Percentiles rank a stretch among this genome's conserved stretches.
These are phyloP conservation scores for Alauda arvensis DNA, from an alignment of 2,797 vertebrate species.

Conservation along the genomic window DNA sequence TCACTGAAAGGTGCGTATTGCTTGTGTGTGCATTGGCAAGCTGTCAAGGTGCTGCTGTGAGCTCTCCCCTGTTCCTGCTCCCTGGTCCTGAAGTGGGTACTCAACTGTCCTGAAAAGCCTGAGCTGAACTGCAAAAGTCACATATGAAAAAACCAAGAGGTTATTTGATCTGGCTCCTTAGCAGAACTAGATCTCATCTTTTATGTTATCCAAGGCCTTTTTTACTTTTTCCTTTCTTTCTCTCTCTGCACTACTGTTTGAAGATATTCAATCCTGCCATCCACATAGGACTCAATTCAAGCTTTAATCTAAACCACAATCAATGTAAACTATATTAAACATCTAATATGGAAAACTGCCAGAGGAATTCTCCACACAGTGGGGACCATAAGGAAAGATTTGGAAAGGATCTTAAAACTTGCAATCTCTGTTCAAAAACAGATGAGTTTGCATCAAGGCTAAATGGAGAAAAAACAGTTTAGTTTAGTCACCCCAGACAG, in stretches of 20 bases:
- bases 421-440: neutral
- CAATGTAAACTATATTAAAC: neutral
- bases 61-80: neutral
- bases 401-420: neutral
- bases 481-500: neutral
- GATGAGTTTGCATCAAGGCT: neutral
- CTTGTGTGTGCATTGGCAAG: slow-evolving; percentile 12
- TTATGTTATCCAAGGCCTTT: neutral
- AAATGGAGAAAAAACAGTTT: neutral
- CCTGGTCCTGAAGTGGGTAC: neutral
- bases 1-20: neutral
- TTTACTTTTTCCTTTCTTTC: neutral
- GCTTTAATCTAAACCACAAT: neutral
- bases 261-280: neutral
- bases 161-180: neutral
- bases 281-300: neutral
- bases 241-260: neutral
- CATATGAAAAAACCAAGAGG: neutral
- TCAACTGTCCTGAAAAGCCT: neutral
- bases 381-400: neutral
- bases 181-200: neutral
- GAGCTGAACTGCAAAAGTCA: neutral
- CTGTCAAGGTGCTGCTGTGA: neutral
- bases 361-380: neutral
- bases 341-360: neutral